phyloP scores from a whole-genome alignment of 1,140 invertebrate genomes.

The Drosophila sproati region DNA sequence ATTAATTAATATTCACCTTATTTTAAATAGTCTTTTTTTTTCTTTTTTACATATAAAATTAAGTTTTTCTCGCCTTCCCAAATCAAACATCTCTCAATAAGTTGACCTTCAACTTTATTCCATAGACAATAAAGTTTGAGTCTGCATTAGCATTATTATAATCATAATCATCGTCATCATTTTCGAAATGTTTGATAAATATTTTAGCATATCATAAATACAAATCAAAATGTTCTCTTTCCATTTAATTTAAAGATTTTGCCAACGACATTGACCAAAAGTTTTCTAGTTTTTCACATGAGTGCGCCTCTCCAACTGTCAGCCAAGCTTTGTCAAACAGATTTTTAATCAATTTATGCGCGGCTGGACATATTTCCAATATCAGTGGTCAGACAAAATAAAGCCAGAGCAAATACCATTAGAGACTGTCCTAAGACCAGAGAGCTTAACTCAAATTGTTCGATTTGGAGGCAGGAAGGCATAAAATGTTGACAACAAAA shows the following conservation, averaged over 20 bases:
- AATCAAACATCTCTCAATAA: too few relatives aligned
- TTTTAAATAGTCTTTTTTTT: not conserved
- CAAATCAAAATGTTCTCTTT: not conserved
- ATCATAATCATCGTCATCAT: too few relatives aligned
- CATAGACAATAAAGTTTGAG: too few relatives aligned
- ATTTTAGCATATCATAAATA: not conserved
- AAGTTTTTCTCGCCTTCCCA: too few relatives aligned
- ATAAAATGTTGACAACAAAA: slow-evolving; percentile 35
- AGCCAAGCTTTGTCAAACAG: not conserved
- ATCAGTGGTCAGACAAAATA: slow-evolving; percentile 18
- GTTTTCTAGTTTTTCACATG: slow-evolving; percentile 4
- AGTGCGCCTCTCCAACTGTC: not conserved
- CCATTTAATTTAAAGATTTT: not conserved
- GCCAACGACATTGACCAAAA: slow-evolving; percentile 1
- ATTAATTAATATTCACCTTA: not conserved
- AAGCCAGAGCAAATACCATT: slow-evolving; percentile 8
- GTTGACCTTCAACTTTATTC: too few relatives aligned
- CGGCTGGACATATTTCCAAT: slow-evolving; percentile 6
- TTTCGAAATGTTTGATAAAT: not conserved
- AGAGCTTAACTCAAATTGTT: slow-evolving; percentile 33
- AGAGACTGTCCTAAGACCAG: slow-evolving; percentile 27
- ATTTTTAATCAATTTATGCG: slow-evolving; percentile 23
- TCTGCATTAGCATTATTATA: too few relatives aligned
- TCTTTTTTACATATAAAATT: too few relatives aligned
- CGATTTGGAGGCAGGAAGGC: slow-evolving; percentile 4